phyloP scores from a whole-genome alignment of 2,797 vertebrate species.

The Pyrocephalus nanus region DNA sequence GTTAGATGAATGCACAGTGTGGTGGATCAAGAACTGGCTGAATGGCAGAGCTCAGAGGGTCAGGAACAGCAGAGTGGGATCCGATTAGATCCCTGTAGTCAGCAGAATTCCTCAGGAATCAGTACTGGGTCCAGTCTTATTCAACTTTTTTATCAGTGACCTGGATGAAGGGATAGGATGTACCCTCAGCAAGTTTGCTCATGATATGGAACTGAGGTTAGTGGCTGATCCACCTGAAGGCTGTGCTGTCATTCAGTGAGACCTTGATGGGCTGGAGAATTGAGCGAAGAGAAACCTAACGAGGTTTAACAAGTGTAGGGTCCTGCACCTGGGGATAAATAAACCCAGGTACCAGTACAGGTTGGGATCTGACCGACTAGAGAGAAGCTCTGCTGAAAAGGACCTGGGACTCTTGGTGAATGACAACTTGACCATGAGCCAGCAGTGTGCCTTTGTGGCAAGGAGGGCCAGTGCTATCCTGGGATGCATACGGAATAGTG shows the following conservation, averaged over 20 bases:
- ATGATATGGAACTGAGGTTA: not conserved
- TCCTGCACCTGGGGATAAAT: not conserved
- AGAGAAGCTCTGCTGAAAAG: not conserved
- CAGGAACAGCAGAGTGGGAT: not conserved
- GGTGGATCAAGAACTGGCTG: not conserved
- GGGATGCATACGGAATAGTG: not conserved
- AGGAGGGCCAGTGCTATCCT: not conserved
- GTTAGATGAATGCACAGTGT: not conserved
- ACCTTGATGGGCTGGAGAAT: not conserved
- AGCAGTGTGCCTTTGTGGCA: too few relatives aligned
- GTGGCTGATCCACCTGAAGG: not conserved
- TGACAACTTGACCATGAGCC: not conserved
- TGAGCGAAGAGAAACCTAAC: not conserved
- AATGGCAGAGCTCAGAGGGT: not conserved
- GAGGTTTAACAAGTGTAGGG: not conserved
- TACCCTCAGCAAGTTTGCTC: not conserved
- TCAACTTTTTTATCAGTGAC: not conserved
- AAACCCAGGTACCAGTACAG: not conserved
- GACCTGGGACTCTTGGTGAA: not conserved
- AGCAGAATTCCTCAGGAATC: not conserved
- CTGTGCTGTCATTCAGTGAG: not conserved
- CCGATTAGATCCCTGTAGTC: not conserved
- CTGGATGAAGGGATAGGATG: not conserved
- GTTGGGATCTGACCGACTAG: not conserved
- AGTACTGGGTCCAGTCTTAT: not conserved